Evolutionary conservation across 2,888 invertebrate genomes (phyloP), one percentile per base, ranked within the genome.

Genomic region (Ectemnius lituratus): DNA sequence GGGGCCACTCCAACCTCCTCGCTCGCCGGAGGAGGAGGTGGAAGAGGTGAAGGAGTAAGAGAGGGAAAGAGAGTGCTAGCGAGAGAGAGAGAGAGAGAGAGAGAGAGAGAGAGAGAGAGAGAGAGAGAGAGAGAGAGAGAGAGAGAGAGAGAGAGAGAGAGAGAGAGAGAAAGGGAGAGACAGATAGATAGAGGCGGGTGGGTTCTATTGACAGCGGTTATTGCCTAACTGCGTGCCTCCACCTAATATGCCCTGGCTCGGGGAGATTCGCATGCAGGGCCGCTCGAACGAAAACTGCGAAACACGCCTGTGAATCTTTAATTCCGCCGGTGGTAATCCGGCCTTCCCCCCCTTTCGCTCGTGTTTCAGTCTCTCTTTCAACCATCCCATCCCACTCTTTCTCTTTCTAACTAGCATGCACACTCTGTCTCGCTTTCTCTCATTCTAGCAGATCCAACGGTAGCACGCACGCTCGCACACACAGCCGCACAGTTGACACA

Each of bases 221-320:
- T 91, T 90, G 90, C 90, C 90, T 91, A 91, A 91, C 90, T 91
- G 90, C 90, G 89, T 90, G 88, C 88, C 89, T 89, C 90, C 85
- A 89, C 90, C 90, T 90, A 90, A 90, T 90, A 90, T 90, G 88
- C 90, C 88, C 84, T 14, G n/a, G 86, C 87, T 88, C 86, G 86
- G 81, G 88, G 86, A 37, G 37, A 89, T 90, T 89, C 88, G 88
- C 87, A 88, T 87, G 84, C 88, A 87, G 87, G 88, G 86, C 86
- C 87, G 88, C 87, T 85, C 86, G 87, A 87, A 87, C 88, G 87
- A 88, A 90, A 88, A 89, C 88, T 88, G 87, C 88, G 86, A 89
- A 89, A 89, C 85, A 86, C 85, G 86, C 85, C 84, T 88, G 86
- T 87, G 86, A 88, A 89, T 89, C 88, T 89, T 89, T 90, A 89